Conservation (phyloP, 2,888 invertebrate species). For the Phymatocera aterrima region DNA sequence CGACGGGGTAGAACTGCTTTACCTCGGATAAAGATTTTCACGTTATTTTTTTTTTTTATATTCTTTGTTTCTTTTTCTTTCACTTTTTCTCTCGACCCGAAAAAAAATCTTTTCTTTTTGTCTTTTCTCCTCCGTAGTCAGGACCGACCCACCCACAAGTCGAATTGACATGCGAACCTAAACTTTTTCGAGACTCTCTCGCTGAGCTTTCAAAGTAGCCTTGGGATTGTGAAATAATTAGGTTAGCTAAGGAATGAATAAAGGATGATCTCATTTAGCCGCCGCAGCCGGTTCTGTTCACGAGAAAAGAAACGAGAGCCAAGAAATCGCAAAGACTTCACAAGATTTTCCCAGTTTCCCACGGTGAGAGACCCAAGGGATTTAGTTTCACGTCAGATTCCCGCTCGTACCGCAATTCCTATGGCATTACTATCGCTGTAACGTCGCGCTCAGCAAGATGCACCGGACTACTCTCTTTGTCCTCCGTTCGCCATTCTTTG, state of each 20-base stretch:
- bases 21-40: not conserved
- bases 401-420: slow-evolving; percentile 10
- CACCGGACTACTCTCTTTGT: not conserved
- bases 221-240: slow-evolving; percentile 32
- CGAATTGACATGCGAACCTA: slow-evolving; percentile 4
- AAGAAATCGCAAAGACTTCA: not conserved
- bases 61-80: no score
- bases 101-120: not conserved
- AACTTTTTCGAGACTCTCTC: not conserved
- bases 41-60: not conserved
- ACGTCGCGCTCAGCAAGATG: not conserved
- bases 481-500: not conserved
- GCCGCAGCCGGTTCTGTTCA: not conserved
- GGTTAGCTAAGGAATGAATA: slow-evolving; percentile 34
- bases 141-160: not conserved
- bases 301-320: not conserved
- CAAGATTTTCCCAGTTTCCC: not conserved
- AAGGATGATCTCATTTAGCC: slow-evolving; percentile 41
- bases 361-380: slow-evolving; percentile 13
- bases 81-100: not conserved
- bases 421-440: not conserved
- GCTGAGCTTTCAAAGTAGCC: not conserved
- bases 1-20: not conserved
- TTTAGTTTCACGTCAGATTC: slow-evolving; percentile 25
- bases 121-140: not conserved